Percentiles rank a stretch among this genome's conserved stretches.
These are phyloP conservation scores for Taeniopygia guttata DNA, from an alignment of 2,797 vertebrate genomes.

Conservation along the genomic window DNA sequence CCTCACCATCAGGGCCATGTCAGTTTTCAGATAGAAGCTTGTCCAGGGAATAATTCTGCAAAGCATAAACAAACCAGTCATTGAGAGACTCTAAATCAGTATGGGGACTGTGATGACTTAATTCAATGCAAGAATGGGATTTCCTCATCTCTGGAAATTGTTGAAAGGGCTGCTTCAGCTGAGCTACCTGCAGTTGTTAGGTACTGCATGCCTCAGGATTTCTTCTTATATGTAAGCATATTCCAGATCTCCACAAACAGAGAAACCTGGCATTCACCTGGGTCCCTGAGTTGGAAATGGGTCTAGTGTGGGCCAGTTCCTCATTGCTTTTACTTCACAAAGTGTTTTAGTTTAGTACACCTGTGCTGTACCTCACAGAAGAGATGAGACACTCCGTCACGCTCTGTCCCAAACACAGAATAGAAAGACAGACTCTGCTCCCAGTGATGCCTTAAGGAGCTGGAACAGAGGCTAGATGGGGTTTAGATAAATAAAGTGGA, in stretches of 20 bases:
- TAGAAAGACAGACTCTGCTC: rapidly evolving
- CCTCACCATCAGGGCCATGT: background rate
- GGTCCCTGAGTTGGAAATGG: background rate
- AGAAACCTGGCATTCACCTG: background rate
- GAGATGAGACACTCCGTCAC: background rate
- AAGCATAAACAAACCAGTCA: background rate
- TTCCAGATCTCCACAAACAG: background rate
- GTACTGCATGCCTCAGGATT: background rate
- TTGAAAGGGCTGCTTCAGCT: background rate
- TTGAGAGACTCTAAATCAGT: background rate
- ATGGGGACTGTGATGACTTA: background rate
- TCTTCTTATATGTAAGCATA: background rate
- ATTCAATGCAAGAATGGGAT: background rate
- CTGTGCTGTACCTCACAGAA: background rate
- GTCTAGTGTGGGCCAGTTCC: rapidly evolving
- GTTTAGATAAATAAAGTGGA: background rate
- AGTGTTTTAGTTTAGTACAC: background rate
- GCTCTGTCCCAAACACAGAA: background rate
- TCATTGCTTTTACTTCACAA: background rate
- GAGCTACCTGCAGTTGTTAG: background rate
- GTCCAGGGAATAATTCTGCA: background rate
- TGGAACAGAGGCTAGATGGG: background rate
- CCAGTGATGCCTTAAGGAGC: background rate
- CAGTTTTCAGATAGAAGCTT: background rate
- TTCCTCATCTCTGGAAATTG: background rate